Percentiles rank a stretch among this genome's conserved stretches.
Conservation (phyloP, 1,140 invertebrate species). For the Pemphigus obesinymphae region DNA sequence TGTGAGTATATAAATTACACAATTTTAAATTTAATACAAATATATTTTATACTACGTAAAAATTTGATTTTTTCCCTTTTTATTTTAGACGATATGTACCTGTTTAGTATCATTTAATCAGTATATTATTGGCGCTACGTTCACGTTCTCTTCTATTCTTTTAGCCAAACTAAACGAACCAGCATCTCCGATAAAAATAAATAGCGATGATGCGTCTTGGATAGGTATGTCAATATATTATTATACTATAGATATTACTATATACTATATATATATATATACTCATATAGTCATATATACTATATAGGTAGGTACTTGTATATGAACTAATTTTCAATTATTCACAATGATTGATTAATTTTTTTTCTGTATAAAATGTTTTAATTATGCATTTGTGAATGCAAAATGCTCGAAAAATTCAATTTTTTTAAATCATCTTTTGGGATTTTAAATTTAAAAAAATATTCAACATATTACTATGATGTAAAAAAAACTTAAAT, state of each 20-base stretch:
- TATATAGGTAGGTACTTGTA: no score
- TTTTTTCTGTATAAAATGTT: no score
- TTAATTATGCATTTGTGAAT: no score
- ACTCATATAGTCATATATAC: no score
- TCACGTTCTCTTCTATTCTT: neutral
- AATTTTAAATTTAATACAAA: neutral
- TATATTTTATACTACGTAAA: neutral
- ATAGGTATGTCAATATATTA: slow-evolving; percentile 22
- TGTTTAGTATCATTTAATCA: neutral
- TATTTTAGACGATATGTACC: neutral
- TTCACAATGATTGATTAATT: no score
- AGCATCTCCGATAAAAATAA: neutral
- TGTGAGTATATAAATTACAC: neutral
- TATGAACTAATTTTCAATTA: no score
- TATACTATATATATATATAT: neutral
- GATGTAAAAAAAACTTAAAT: no score
- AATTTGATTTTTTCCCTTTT: neutral
- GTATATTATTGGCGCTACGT: neutral
- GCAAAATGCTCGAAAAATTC: no score
- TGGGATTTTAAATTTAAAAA: no score
- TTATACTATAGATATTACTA: neutral
- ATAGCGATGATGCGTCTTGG: neutral
- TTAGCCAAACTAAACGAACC: neutral
- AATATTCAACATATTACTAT: no score
- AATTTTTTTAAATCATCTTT: no score